These are phyloP conservation scores for Perodicticus potto DNA, from an alignment of 2,797 vertebrate genomes.

Conservation along the genomic window DNA sequence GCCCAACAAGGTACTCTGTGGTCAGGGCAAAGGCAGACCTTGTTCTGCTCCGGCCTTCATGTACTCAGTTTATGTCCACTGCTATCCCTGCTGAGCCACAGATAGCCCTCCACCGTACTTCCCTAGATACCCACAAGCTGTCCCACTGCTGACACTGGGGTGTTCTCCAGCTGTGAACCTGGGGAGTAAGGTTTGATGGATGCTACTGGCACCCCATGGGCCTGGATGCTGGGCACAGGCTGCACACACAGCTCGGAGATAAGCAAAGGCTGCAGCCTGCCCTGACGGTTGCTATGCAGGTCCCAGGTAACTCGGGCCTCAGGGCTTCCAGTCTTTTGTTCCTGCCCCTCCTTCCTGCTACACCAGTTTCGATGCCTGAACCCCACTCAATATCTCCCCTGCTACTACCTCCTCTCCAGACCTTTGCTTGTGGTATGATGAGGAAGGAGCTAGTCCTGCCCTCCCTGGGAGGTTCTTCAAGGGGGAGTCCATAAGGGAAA, in stretches of 20 bases:
- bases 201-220: rapidly evolving
- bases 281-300: too few relatives aligned
- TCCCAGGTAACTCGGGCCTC: too few relatives aligned
- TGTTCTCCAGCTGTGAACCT: neutral
- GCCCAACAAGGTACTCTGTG: neutral
- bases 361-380: too few relatives aligned
- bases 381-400: too few relatives aligned
- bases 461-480: neutral
- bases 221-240: too few relatives aligned
- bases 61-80: neutral
- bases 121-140: neutral
- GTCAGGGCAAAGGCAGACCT: neutral
- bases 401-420: too few relatives aligned
- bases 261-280: too few relatives aligned
- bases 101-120: neutral
- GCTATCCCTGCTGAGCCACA: neutral
- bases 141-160: neutral
- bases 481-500: too few relatives aligned
- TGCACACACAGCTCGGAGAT: too few relatives aligned
- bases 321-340: neutral
- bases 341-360: neutral
- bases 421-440: too few relatives aligned
- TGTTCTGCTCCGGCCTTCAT: neutral
- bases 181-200: neutral
- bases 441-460: neutral